Evolutionary conservation across 2,113 vertebrate species (phyloP), one percentile per base, ranked within the genome.

Genomic region (Tragulus kanchil): DNA sequence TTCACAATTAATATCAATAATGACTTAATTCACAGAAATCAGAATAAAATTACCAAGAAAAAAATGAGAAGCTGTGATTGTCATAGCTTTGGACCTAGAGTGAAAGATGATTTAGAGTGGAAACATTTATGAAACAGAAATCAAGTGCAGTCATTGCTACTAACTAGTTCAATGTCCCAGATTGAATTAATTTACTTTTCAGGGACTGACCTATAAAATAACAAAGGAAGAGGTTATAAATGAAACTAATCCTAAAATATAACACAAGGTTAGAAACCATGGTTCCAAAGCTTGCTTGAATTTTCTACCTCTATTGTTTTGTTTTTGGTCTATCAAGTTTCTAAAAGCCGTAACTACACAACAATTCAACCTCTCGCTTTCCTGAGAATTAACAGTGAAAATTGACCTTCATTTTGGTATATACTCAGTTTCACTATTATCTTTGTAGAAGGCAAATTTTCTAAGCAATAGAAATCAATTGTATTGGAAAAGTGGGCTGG

Each of bases 171-270:
- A 81, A 8, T 31, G 59, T 52, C 12, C 45, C 62, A 90, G 58
- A 90, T 82, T 25, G 94, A 93, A 95, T 81, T 86, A 89, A 97
- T 79, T 92, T 85, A 90, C 58, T 81, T 89, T 75, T 59, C 50
- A 69, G 36, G 28, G 15, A 12, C 48, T 93, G 79, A 93, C 42
- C 89, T 94, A 95, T 85, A 98, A 96, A 95, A 73, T 88, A 90
- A 64, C 54, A 93, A 56, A 56, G 8, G 19, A 81, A 82, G 14
- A 83, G 11, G 13, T 28, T 64, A 82, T 5, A 7, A 78, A 7
- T 52, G 21, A 95, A 96, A 50, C 10, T 94, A 90, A 90, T 75
- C 85, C 26, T 62, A n/a, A 89, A 95, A 91, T 87, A 28, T 6
- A 91, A 58, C 10, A 50, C 45, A 95, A 86, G 7, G 19, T 82